Evolutionary conservation across 2,113 vertebrate species (phyloP), one percentile per base, ranked within the genome.

Genomic region (Turdus rufiventris): DNA sequence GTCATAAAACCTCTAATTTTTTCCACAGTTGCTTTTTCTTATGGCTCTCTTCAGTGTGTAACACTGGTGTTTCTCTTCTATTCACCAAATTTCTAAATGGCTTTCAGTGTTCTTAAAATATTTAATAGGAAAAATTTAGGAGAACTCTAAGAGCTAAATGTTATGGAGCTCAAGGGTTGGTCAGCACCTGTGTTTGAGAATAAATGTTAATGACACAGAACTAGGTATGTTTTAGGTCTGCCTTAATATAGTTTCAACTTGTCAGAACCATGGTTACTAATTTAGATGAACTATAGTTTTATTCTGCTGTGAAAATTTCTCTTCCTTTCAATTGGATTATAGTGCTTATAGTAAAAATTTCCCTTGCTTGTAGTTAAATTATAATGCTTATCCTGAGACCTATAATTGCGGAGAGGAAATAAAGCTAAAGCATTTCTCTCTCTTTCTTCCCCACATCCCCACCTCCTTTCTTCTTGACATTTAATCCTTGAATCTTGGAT

Each of bases 401-500:
- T 72, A 2, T 75, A 43, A 29, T 28, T 60, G 8, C 2, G 3
- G 28, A 51, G 42, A 54, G 23, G 21, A 72, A 77, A 83, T 51
- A 16, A 31, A 28, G 23, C 23, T 75, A 31, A 92, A 90, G 31
- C 28, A 36, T 83, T 79, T 95, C 3, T 53, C 7, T 91, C 4
- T 71, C 9, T 40, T 15, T 23, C 13, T 34, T 2, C 2, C 4
- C 31, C 8, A 47, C 3, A 10, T 0, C 2, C 2, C 5, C 15
- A 5, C 9, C 4, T 24, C 12, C 11, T 18, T 72, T 8, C 16
- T 61, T 58, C 54, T 48, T 77, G 26, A 3, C 19, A 40, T 76
- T 74, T 85, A 31, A 48, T 71, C 26, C 57, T 60, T 84, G 24
- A 65, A 67, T 85, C 33, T 51, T 71, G 60, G 21, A 18, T 88